A percentile compares a stretch with the other conserved stretches of the same genome.
Evolutionary conservation across 2,113 vertebrate genomes (phyloP).

Genomic region (Nasalis larvatus): DNA sequence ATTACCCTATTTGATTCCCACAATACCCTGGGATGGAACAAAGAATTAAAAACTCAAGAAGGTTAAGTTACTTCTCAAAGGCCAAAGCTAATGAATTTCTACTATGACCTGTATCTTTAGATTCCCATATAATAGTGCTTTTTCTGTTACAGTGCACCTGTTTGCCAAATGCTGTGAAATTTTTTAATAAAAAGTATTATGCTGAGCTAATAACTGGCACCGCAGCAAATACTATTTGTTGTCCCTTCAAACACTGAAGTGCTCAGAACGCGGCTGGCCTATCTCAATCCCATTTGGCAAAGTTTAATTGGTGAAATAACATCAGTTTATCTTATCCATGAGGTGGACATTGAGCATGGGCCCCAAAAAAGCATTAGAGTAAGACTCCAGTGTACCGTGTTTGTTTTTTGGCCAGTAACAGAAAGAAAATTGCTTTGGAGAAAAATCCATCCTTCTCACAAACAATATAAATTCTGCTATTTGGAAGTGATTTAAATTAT

Average conservation of each 20-base stretch:
- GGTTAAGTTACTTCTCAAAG: conserved; percentile 20
- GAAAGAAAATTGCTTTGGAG: conserved; percentile 58
- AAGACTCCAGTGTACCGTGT: not conserved
- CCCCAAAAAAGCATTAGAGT: conserved; percentile 8
- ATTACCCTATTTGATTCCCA: not conserved
- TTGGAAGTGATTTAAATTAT: conserved; percentile 65
- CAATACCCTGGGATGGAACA: not conserved
- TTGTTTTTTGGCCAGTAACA: conserved; percentile 39
- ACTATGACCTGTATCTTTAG: not conserved
- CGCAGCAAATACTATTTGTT: conserved; percentile 16
- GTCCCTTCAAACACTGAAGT: conserved; percentile 25
- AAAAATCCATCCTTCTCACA: conserved; percentile 42
- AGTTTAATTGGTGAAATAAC: conserved; percentile 26
- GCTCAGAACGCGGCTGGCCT: not conserved
- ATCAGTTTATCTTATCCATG: conserved; percentile 23
- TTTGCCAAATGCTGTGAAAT: conserved; percentile 3
- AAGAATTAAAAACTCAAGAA: conserved; percentile 33
- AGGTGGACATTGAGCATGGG: not conserved
- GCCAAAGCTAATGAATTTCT: conserved; percentile 24
- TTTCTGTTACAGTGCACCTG: not conserved
- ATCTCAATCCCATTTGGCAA: not conserved
- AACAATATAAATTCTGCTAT: conserved; percentile 67
- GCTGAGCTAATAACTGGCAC: conserved; percentile 10
- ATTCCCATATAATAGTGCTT: not conserved
- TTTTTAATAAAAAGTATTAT: not conserved